phyloP scores from a whole-genome alignment of 30 jellyfish, hydroid and myxozoan species.

The Nemopilema nomurai region DNA sequence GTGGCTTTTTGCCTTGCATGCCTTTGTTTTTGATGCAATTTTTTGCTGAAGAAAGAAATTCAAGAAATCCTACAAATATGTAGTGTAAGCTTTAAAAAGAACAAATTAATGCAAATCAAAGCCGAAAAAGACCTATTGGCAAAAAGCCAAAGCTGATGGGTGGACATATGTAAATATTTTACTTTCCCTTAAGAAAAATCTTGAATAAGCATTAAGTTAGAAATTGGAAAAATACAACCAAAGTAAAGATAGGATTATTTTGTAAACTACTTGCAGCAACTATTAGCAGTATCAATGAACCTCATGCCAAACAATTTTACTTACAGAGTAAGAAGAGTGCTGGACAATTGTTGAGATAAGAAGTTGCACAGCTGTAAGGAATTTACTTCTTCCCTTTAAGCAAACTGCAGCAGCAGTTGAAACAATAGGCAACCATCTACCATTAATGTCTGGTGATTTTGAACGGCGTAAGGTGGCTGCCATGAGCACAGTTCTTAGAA shows the following conservation, averaged over 20 bases:
- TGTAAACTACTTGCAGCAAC: neutral
- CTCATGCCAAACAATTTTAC: neutral
- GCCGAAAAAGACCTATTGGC: neutral
- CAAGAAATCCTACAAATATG: neutral
- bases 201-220: neutral
- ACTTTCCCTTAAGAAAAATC: conserved; percentile 4
- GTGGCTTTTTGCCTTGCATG: neutral
- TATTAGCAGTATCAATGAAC: neutral
- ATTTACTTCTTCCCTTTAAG: conserved; percentile 4
- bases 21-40: neutral
- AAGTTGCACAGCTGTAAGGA: conserved; percentile 27
- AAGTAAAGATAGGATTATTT: conserved; percentile 3
- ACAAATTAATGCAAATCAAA: neutral
- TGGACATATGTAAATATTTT: neutral
- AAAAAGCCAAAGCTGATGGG: neutral
- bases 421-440: neutral
- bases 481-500: conserved; percentile 18
- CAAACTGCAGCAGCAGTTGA: conserved; percentile 38
- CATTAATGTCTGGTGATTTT: neutral
- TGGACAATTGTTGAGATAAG: conserved; percentile 26
- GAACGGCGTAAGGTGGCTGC: conserved; percentile 20
- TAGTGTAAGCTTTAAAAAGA: neutral
- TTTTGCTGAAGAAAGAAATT: neutral
- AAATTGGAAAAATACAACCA: neutral
- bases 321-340: conserved; percentile 19